Evolutionary conservation across 1,140 invertebrate genomes (phyloP).

Genomic region (Diuraphis noxia): DNA sequence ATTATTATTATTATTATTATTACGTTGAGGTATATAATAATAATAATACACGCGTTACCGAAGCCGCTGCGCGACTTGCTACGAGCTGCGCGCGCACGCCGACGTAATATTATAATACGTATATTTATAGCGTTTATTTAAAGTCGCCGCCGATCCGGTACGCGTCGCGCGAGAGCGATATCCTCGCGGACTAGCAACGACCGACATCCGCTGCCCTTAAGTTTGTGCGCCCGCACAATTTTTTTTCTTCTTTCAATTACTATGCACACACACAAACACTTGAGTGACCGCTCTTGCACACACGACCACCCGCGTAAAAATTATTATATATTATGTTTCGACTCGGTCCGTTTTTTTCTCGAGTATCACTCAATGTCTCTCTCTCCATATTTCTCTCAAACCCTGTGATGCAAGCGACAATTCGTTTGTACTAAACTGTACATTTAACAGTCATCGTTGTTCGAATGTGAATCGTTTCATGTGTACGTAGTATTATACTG

Average conservation of each 20-base stretch:
- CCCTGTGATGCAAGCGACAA: neutral
- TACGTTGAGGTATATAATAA: neutral
- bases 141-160: neutral
- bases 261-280: neutral
- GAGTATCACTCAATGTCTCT: neutral
- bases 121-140: conserved; percentile 31
- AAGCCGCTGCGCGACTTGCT: neutral
- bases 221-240: neutral
- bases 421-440: neutral
- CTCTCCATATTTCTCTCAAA: neutral
- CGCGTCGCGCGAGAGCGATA: neutral
- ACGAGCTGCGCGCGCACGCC: neutral
- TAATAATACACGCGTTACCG: neutral
- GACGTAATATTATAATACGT: conserved; percentile 3
- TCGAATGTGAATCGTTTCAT: neutral
- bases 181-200: neutral
- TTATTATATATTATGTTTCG: neutral
- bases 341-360: neutral
- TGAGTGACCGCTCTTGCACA: neutral
- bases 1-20: neutral
- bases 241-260: neutral
- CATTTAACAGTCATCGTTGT: neutral
- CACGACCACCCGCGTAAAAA: neutral
- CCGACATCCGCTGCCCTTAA: neutral
- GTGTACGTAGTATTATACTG: neutral